phyloP scores from a whole-genome alignment of 1,140 invertebrate species.

The silkworm (Bombyx mori) region DNA sequence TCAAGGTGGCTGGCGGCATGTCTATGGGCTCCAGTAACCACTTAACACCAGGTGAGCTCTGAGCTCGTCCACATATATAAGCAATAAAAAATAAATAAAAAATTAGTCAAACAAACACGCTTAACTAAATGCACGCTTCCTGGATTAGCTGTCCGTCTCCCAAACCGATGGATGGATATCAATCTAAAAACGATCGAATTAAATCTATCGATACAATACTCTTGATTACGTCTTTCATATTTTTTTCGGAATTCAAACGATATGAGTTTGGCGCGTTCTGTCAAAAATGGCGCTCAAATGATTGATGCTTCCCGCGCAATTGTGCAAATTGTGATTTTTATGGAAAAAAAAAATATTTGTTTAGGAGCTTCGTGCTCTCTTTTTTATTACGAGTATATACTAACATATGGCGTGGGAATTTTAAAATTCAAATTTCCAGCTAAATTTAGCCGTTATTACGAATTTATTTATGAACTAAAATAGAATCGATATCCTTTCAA shows the following conservation, averaged over 20 bases:
- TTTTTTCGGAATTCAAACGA: conserved; percentile 35
- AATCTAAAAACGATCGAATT: conserved; percentile 44
- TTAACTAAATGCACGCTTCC: conserved; percentile 6
- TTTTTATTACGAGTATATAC: not conserved
- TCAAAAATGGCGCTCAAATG: conserved; percentile 29
- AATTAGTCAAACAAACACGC: not conserved
- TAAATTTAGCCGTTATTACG: not conserved
- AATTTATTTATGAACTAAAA: not conserved
- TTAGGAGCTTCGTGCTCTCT: not conserved
- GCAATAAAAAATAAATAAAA: too few relatives aligned
- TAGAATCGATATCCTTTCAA: too few relatives aligned
- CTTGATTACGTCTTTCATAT: conserved; percentile 45
- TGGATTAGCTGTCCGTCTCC: conserved; percentile 13
- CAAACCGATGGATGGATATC: conserved; percentile 42
- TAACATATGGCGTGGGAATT: not conserved
- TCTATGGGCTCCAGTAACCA: too few relatives aligned
- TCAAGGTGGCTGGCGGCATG: too few relatives aligned
- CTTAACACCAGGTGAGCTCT: too few relatives aligned
- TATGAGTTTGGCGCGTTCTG: conserved; percentile 41
- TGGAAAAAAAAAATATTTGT: conserved; percentile 2
- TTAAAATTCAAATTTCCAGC: not conserved
- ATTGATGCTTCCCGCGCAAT: conserved; percentile 12
- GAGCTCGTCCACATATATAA: too few relatives aligned
- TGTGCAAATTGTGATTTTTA: conserved; percentile 7
- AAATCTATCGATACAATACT: conserved; percentile 40